Evolutionary conservation across 2,113 vertebrate species (phyloP).

Genomic region (Scolopax mira): DNA sequence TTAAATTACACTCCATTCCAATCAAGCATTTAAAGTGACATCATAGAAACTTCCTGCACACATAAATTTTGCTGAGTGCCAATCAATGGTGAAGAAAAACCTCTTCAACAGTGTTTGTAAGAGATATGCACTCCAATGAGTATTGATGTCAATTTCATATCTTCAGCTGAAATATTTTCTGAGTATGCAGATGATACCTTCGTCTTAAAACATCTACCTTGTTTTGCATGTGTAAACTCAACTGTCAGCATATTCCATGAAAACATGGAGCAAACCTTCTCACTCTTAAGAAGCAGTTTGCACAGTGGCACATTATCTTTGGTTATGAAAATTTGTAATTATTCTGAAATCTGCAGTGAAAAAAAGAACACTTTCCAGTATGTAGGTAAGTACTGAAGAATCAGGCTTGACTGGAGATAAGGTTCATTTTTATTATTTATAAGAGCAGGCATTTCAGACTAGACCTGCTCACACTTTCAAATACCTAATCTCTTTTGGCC

Average conservation of each 20-base stretch:
- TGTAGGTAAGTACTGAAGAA: background rate
- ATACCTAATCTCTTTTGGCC: background rate
- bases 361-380: background rate
- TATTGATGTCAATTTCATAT: background rate
- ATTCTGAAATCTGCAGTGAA: background rate
- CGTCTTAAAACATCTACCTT: background rate
- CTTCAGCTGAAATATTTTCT: slow-evolving; percentile 1
- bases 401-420: background rate
- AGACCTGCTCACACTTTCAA: background rate
- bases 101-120: background rate
- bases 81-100: slow-evolving; percentile 29
- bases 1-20: slow-evolving; percentile 52
- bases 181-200: background rate
- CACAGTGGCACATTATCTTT: background rate
- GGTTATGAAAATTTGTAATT: background rate
- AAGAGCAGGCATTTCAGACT: background rate
- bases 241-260: background rate
- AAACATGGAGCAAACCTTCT: background rate
- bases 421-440: background rate
- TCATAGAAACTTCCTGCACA: slow-evolving; percentile 38
- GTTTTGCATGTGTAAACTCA: background rate
- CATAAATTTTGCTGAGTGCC: slow-evolving; percentile 19
- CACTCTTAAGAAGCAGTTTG: background rate
- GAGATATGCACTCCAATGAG: background rate
- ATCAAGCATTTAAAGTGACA: slow-evolving; percentile 59